Conservation (phyloP, 1,140 invertebrate genomes). For the Lepidostoma basale region DNA sequence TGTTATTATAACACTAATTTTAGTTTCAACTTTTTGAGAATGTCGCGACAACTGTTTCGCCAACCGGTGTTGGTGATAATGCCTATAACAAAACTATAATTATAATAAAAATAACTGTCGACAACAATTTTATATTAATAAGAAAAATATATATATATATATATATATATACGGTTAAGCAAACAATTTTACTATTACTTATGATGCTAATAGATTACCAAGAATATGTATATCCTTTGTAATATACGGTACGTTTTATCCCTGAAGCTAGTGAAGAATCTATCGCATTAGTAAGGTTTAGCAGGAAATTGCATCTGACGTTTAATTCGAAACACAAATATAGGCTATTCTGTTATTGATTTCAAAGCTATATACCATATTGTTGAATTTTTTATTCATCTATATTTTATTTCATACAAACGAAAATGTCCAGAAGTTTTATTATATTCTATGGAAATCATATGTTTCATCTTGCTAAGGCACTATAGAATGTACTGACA, state of each 20-base stretch:
- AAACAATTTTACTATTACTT: not conserved
- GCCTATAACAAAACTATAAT: too few species aligned
- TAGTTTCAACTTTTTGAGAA: too few species aligned
- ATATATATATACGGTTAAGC: not conserved
- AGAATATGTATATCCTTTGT: not conserved
- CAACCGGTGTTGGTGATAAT: too few species aligned
- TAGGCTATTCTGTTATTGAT: not conserved
- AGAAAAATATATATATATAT: not conserved
- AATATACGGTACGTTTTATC: not conserved
- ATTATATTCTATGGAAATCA: not conserved
- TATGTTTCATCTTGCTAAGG: not conserved
- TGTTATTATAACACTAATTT: too few species aligned
- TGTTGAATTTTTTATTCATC: not conserved
- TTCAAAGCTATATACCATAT: not conserved
- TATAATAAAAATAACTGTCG: too few species aligned
- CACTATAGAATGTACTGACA: not conserved
- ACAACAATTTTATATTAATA: not conserved
- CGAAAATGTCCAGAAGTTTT: not conserved
- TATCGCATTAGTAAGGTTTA: constrained; percentile 11
- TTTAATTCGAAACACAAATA: constrained; percentile 30
- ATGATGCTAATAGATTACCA: not conserved
- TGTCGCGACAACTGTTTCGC: too few species aligned
- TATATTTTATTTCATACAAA: too few species aligned
- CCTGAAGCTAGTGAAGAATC: constrained; percentile 5
- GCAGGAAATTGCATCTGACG: constrained; percentile 33